phyloP scores from a whole-genome alignment of 2,113 vertebrate genomes.

The Salvelinus namaycush region DNA sequence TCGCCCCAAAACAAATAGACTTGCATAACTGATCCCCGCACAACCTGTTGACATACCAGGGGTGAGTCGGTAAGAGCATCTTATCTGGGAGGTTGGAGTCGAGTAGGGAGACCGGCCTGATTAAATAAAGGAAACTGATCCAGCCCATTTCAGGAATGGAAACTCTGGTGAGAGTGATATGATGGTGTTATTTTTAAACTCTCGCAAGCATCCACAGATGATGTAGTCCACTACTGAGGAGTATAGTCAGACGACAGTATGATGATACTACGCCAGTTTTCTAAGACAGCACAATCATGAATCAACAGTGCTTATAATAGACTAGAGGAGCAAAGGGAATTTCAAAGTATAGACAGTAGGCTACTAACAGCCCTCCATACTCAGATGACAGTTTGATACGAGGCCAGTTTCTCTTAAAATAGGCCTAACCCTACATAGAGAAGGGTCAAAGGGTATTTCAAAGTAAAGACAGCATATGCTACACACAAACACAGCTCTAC shows the following conservation, averaged over 20 bases:
- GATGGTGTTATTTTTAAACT: constrained; percentile 30
- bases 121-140: constrained; percentile 8
- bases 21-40: not conserved
- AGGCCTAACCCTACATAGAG: too few relatives aligned
- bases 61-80: not conserved
- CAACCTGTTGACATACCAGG: not conserved
- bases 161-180: constrained; percentile 12
- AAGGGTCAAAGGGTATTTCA: too few relatives aligned
- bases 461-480: too few relatives aligned
- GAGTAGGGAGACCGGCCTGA: not conserved
- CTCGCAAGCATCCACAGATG: not conserved
- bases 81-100: not conserved
- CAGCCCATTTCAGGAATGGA: constrained; percentile 30
- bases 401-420: too few relatives aligned
- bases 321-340: too few relatives aligned
- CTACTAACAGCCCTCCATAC: too few relatives aligned
- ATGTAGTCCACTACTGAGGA: too few relatives aligned
- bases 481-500: constrained; percentile 9
- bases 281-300: too few relatives aligned
- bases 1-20: not conserved
- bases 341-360: not conserved
- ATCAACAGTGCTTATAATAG: too few relatives aligned
- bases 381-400: too few relatives aligned
- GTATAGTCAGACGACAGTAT: too few relatives aligned
- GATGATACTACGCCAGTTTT: too few relatives aligned